Percentiles rank a stretch among this genome's conserved stretches.
Conservation (phyloP, 2,113 vertebrate genomes). For the Strix uralensis region DNA sequence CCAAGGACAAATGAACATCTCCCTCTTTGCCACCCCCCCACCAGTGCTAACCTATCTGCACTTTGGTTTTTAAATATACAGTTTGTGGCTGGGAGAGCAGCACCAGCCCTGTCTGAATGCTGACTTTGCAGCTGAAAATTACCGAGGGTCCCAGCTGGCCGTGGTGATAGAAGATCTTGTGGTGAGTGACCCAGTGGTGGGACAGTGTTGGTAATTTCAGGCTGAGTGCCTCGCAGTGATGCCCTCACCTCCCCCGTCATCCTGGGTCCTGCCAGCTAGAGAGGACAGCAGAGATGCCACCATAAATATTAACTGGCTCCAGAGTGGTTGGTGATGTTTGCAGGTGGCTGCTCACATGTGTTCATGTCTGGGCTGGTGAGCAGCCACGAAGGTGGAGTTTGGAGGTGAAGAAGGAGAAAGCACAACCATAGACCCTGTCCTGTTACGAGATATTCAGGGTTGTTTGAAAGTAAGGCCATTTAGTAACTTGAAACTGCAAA, state of each 20-base stretch:
- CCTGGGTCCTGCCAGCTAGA: not conserved
- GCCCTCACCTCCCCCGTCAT: not conserved
- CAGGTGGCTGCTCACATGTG: not conserved
- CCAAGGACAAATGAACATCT: constrained; percentile 19
- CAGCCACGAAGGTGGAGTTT: rapidly evolving
- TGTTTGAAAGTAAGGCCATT: not conserved
- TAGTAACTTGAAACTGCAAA: not conserved
- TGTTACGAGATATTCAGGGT: not conserved
- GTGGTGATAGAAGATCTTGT: not conserved
- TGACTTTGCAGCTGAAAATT: not conserved
- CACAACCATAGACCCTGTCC: not conserved
- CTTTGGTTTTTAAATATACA: not conserved
- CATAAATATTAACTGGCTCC: not conserved
- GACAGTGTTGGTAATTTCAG: not conserved
- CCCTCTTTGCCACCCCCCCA: not conserved
- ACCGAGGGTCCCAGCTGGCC: not conserved
- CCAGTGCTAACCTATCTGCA: not conserved
- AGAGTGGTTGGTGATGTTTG: not conserved
- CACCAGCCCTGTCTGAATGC: not conserved
- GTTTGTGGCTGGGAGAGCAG: not conserved
- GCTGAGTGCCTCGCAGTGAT: not conserved
- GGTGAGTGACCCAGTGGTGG: not conserved
- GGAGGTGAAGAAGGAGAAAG: not conserved
- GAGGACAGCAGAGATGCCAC: not conserved
- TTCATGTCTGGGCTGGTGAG: not conserved